phyloP scores from a whole-genome alignment of 1,140 invertebrate genomes.

The Calliopsis andreniformis region DNA sequence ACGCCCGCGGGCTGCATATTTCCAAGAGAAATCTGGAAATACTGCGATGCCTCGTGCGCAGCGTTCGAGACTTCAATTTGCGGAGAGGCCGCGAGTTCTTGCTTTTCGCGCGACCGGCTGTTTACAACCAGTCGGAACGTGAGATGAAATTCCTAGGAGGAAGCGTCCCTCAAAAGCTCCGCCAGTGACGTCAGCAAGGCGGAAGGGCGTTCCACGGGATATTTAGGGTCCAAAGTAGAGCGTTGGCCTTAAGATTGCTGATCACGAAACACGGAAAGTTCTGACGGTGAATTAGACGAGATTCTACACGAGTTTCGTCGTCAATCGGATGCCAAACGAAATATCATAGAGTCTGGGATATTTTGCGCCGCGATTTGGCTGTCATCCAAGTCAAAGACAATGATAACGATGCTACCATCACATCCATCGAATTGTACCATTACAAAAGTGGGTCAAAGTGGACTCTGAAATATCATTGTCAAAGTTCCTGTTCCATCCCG shows the following conservation, averaged over 20 bases:
- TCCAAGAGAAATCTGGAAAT: not conserved
- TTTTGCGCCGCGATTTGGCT: slow-evolving; percentile 29
- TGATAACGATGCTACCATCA: slow-evolving; percentile 31
- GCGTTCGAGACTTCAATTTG: not conserved
- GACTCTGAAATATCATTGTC: slow-evolving; percentile 35
- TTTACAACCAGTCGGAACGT: not conserved
- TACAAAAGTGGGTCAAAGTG: slow-evolving; percentile 28
- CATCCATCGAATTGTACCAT: slow-evolving; percentile 7
- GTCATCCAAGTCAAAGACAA: slow-evolving; percentile 37
- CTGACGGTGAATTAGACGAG: not conserved
- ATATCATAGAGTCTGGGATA: slow-evolving; percentile 11
- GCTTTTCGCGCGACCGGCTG: not conserved
- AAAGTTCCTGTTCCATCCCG: not conserved
- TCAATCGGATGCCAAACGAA: not conserved
- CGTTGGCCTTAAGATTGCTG: no score
- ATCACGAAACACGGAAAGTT: no score
- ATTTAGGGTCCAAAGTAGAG: no score
- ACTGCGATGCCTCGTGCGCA: no score
- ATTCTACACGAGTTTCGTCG: not conserved
- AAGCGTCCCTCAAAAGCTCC: not conserved
- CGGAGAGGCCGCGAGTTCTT: not conserved
- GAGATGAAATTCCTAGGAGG: no score
- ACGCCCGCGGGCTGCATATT: not conserved
- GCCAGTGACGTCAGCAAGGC: not conserved
- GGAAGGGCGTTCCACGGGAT: no score